These are phyloP conservation scores for Drosophila burlai DNA, from an alignment of 1,140 invertebrate species.

Conservation along the genomic window DNA sequence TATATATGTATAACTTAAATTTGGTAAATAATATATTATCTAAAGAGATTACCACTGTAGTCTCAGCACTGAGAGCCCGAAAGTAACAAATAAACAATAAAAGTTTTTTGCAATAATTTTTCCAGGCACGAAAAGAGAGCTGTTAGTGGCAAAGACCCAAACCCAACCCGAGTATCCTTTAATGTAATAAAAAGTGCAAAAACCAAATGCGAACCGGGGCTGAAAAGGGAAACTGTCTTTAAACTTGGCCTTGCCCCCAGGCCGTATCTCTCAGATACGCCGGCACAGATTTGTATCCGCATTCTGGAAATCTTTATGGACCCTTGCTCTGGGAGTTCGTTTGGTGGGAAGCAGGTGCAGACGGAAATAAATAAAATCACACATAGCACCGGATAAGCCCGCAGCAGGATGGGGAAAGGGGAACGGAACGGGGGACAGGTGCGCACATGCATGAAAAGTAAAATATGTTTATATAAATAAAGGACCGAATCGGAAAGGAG, in stretches of 20 bases:
- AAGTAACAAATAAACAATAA: constrained; percentile 59
- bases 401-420: not conserved
- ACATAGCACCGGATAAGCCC: constrained; percentile 42
- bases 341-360: constrained; percentile 46
- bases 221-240: constrained; percentile 55
- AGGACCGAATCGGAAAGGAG: constrained; percentile 36
- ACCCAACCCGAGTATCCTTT: constrained; percentile 61
- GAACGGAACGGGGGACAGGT: constrained; percentile 21
- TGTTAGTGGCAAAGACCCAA: constrained; percentile 44
- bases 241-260: constrained; percentile 55
- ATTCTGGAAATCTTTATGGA: constrained; percentile 67
- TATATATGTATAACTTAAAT: not conserved
- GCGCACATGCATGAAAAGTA: constrained; percentile 77
- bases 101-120: constrained; percentile 71
- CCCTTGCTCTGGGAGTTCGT: constrained; percentile 44
- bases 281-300: constrained; percentile 74
- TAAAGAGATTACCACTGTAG: not conserved
- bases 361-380: constrained; percentile 64
- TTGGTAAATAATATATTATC: not conserved
- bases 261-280: constrained; percentile 38
- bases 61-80: constrained; percentile 3
- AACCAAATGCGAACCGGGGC: constrained; percentile 12
- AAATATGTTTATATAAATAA: constrained; percentile 83
- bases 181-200: constrained; percentile 65
- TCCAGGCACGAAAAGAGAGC: constrained; percentile 32